phyloP scores from a whole-genome alignment of 2,113 vertebrate genomes.

The Siniperca knerii region DNA sequence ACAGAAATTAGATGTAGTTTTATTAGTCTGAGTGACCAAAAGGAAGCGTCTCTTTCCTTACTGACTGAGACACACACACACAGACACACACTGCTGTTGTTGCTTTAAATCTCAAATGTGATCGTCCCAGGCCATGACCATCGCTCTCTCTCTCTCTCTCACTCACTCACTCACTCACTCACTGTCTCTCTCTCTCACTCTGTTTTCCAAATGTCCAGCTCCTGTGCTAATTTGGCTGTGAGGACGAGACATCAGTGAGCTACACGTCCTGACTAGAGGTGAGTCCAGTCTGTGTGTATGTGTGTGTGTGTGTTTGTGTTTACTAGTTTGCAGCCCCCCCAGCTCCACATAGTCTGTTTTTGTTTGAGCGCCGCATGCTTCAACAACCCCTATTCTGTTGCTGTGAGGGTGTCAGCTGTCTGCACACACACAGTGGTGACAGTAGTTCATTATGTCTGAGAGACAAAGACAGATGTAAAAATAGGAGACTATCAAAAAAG shows the following conservation, averaged over 20 bases:
- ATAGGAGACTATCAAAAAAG: constrained; percentile 21
- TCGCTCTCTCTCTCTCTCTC: too few species aligned
- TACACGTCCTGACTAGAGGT: constrained; percentile 53
- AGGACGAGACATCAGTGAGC: constrained; percentile 43
- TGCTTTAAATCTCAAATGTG: constrained; percentile 52
- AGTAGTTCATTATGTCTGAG: constrained; percentile 19
- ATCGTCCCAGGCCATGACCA: constrained; percentile 1
- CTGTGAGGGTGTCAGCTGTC: constrained; percentile 28
- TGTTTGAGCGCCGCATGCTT: constrained; percentile 17
- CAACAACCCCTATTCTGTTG: constrained; percentile 23
- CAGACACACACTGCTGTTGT: neutral
- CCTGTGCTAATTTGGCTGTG: constrained; percentile 42
- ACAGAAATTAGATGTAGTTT: neutral
- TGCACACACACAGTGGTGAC: neutral
- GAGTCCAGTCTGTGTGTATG: constrained; percentile 7
- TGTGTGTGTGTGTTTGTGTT: constrained; percentile 14
- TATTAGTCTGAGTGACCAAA: neutral
- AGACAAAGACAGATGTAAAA: constrained; percentile 41
- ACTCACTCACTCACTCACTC: too few species aligned
- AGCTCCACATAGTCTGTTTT: neutral
- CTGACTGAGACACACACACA: neutral
- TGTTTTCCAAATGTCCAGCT: constrained; percentile 40
- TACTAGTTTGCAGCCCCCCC: neutral
- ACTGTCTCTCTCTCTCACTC: neutral
- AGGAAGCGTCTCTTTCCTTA: neutral